A percentile compares a stretch with the other conserved stretches of the same genome.
These are phyloP conservation scores for Phyllotis vaccarum DNA, from an alignment of 2,797 vertebrate species.

Conservation along the genomic window DNA sequence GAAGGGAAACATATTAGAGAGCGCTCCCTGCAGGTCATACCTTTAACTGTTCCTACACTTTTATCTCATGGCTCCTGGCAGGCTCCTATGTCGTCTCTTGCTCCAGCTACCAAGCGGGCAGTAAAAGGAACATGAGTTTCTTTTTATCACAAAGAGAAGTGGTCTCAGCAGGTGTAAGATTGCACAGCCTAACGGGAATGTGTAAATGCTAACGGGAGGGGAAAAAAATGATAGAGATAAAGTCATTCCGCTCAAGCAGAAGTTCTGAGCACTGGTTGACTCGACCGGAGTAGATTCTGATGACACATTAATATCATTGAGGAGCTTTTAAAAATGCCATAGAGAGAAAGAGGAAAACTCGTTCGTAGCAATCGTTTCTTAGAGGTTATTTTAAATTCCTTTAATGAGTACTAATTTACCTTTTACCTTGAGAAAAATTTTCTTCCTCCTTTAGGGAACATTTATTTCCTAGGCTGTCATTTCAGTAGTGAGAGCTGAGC, in stretches of 20 bases:
- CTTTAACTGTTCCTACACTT: neutral
- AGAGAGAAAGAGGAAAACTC: neutral
- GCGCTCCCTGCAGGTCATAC: neutral
- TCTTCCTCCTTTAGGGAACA: neutral
- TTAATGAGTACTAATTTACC: neutral
- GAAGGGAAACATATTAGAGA: neutral
- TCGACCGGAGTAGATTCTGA: neutral
- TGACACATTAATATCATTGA: neutral
- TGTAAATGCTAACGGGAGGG: neutral
- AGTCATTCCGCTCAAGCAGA: neutral
- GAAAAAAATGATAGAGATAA: neutral
- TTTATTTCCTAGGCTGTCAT: conserved; percentile 9
- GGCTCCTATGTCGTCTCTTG: neutral
- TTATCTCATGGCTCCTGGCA: neutral
- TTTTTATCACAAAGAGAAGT: neutral
- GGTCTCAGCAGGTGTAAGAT: neutral
- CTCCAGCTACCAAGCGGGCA: neutral
- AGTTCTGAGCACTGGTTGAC: conserved; percentile 9
- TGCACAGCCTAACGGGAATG: neutral
- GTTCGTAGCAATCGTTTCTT: neutral
- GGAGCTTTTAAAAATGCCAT: conserved; percentile 1
- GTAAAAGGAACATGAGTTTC: neutral
- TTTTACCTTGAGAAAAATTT: neutral
- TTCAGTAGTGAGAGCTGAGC: neutral
- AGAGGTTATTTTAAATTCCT: conserved; percentile 7